phyloP scores from a whole-genome alignment of 2,113 vertebrate genomes.

The Dolichallabes microphthalmus region DNA sequence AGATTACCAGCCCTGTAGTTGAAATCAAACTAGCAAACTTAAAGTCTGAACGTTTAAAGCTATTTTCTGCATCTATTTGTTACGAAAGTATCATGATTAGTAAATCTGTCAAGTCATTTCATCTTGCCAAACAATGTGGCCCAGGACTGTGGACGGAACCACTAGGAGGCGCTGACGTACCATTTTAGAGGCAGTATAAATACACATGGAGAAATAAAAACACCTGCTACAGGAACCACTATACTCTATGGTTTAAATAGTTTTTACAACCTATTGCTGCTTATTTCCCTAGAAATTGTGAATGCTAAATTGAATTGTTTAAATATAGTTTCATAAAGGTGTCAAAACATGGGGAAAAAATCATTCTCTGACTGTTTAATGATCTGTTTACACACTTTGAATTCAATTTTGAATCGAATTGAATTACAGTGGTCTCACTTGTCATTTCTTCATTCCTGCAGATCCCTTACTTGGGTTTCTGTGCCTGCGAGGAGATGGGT shows the following conservation, averaged over 20 bases:
- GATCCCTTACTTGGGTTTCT: slow-evolving; percentile 98
- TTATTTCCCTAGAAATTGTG: not conserved
- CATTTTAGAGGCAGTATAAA: not conserved
- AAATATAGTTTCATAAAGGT: not conserved
- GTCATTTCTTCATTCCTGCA: slow-evolving; percentile 53
- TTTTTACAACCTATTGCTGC: not conserved
- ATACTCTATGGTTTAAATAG: not conserved
- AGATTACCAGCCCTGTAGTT: not conserved
- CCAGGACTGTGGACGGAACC: not conserved
- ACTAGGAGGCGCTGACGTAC: not conserved
- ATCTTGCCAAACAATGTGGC: not conserved
- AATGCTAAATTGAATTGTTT: not conserved
- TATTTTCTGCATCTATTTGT: not conserved
- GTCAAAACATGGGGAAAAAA: not conserved
- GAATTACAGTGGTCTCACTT: not conserved
- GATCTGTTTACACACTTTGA: too few species aligned
- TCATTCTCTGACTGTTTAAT: too few species aligned
- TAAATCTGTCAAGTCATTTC: not conserved
- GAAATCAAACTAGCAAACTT: not conserved
- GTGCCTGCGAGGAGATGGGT: slow-evolving; percentile 91
- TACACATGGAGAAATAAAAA: not conserved
- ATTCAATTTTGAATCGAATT: too few species aligned
- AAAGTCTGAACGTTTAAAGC: not conserved
- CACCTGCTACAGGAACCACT: not conserved
- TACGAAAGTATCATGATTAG: not conserved